phyloP scores from a whole-genome alignment of 2,113 vertebrate genomes.

The Plotosus lineatus region DNA sequence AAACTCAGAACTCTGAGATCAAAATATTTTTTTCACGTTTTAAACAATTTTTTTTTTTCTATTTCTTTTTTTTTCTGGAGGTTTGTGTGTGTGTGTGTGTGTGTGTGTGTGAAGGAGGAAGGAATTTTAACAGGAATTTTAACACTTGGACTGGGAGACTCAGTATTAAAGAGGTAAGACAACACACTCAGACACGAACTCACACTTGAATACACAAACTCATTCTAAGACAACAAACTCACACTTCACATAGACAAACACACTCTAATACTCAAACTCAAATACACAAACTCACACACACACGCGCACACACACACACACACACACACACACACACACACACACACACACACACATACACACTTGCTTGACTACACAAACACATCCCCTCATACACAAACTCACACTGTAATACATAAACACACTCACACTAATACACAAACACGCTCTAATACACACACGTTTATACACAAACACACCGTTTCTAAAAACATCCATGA shows the following conservation, averaged over 20 bases:
- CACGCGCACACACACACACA: neutral
- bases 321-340: neutral
- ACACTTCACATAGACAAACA: neutral
- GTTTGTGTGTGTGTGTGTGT: neutral
- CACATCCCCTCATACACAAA: no score
- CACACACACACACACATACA: no score
- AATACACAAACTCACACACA: neutral
- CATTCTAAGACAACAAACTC: slow-evolving; percentile 1
- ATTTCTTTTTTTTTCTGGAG: neutral
- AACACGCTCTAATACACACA: no score
- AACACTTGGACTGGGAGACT: slow-evolving; percentile 14
- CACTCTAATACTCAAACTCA: neutral
- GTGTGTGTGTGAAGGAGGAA: neutral
- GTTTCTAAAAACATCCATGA: no score
- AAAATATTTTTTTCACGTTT: neutral
- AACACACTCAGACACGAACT: neutral
- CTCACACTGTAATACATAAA: no score
- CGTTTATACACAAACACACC: no score
- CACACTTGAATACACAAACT: neutral
- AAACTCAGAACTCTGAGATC: neutral
- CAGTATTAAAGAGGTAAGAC: slow-evolving; percentile 15
- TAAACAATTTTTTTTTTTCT: neutral
- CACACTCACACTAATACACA: no score
- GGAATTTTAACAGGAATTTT: slow-evolving; percentile 26
- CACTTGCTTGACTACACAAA: no score